These are phyloP conservation scores for Argyra leucocephala DNA, from an alignment of 2,888 invertebrate species.

Conservation along the genomic window DNA sequence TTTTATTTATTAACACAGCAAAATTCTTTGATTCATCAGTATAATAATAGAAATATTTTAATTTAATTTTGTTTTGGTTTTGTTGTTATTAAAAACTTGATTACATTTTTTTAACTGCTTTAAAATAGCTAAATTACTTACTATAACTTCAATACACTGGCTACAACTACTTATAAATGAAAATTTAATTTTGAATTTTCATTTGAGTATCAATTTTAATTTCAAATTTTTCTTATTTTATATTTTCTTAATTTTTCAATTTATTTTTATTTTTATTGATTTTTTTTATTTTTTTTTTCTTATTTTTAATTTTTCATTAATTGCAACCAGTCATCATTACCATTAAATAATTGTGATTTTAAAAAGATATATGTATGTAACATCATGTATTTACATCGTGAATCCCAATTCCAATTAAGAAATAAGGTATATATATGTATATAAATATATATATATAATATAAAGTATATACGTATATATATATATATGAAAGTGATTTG, in stretches of 20 bases:
- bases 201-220: not conserved
- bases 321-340: slow-evolving; percentile 4
- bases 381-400: not conserved
- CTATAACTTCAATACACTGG: too few relatives aligned
- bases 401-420: slow-evolving; percentile 3
- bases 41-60: too few relatives aligned
- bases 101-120: too few relatives aligned
- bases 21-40: too few relatives aligned
- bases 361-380: not conserved
- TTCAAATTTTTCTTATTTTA: not conserved
- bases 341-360: not conserved
- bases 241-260: too few relatives aligned
- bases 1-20: too few relatives aligned
- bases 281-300: not conserved
- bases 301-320: too few relatives aligned
- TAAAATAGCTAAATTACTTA: too few relatives aligned
- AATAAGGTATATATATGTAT: not conserved
- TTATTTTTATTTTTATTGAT: not conserved
- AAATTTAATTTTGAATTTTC: not conserved
- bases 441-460: not conserved
- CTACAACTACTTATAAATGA: too few relatives aligned
- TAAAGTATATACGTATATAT: not conserved
- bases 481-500: not conserved
- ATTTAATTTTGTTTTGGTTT: too few relatives aligned
- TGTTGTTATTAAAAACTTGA: too few relatives aligned